Conservation (phyloP, 2,797 vertebrate species). For the Sparidentex hasta region DNA sequence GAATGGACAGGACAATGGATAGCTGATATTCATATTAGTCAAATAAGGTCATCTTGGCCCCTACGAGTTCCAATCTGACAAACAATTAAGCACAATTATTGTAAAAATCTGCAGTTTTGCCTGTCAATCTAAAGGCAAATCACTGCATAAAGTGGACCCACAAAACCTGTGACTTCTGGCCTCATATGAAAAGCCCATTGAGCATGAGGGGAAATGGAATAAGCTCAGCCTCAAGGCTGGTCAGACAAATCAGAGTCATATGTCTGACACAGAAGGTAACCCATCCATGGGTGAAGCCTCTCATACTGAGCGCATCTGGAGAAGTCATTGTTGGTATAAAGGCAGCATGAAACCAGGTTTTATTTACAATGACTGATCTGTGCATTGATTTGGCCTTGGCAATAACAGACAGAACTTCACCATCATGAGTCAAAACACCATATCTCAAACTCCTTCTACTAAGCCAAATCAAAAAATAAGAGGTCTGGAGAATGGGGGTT, state of each 20-base stretch:
- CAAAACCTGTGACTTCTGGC: slow-evolving; percentile 49
- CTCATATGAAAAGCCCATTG: slow-evolving; percentile 74
- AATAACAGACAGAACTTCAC: slow-evolving; percentile 46
- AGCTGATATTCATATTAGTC: background rate
- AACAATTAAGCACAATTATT: slow-evolving; percentile 16
- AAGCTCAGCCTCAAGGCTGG: slow-evolving; percentile 63
- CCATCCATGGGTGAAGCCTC: slow-evolving; percentile 60
- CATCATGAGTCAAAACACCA: slow-evolving; percentile 47
- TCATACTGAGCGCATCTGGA: slow-evolving; percentile 75
- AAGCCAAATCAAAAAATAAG: background rate
- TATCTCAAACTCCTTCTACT: background rate
- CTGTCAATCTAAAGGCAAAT: slow-evolving; percentile 19
- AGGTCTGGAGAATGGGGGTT: background rate
- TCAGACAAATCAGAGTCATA: slow-evolving; percentile 73
- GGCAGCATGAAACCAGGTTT: slow-evolving; percentile 57
- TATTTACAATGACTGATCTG: slow-evolving; percentile 64
- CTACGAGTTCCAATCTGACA: slow-evolving; percentile 2
- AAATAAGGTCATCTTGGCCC: slow-evolving; percentile 4
- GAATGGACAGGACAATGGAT: background rate
- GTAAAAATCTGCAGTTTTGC: slow-evolving; percentile 28
- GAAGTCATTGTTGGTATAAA: slow-evolving; percentile 65
- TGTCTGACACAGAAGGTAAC: slow-evolving; percentile 72
- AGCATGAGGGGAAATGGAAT: slow-evolving; percentile 68
- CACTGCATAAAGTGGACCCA: slow-evolving; percentile 33
- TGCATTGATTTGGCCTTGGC: slow-evolving; percentile 61